phyloP scores from a whole-genome alignment of 2,113 vertebrate genomes.

The Osmerus eperlanus region DNA sequence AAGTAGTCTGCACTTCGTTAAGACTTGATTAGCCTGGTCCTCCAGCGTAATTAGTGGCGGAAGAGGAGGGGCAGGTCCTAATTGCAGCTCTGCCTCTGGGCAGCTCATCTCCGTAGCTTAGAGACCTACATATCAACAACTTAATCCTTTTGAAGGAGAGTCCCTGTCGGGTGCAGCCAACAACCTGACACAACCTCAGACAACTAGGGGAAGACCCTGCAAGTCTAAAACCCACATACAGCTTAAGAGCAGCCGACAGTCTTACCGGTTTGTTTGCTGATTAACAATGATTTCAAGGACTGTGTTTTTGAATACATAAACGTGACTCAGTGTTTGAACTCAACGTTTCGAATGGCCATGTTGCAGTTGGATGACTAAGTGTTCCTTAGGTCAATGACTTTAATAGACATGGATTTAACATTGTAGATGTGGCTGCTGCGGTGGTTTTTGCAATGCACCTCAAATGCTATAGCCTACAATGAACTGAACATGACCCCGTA shows the following conservation, averaged over 20 bases:
- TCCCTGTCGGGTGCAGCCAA: constrained; percentile 1
- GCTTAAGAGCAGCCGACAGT: no score
- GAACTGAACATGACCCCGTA: constrained; percentile 14
- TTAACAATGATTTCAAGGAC: no score
- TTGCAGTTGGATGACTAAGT: no score
- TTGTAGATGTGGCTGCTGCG: constrained; percentile 4
- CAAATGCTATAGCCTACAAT: constrained; percentile 1
- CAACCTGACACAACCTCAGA: not conserved
- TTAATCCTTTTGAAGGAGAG: constrained; percentile 11
- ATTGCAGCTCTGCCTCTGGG: constrained; percentile 15
- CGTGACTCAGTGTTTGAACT: no score
- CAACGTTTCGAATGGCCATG: no score
- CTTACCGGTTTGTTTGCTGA: no score
- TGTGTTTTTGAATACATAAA: no score
- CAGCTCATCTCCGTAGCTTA: constrained; percentile 25
- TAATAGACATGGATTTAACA: constrained; percentile 7
- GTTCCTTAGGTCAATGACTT: not conserved
- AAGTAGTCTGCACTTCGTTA: constrained; percentile 40
- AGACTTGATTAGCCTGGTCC: constrained; percentile 57
- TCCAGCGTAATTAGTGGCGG: constrained; percentile 52
- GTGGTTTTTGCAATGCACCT: not conserved
- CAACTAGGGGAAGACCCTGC: no score
- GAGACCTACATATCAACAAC: constrained; percentile 17
- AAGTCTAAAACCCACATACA: no score
- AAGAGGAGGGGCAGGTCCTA: constrained; percentile 31